phyloP scores from a whole-genome alignment of 2,888 invertebrate genomes.

The Caenorhabditis sp. region DNA sequence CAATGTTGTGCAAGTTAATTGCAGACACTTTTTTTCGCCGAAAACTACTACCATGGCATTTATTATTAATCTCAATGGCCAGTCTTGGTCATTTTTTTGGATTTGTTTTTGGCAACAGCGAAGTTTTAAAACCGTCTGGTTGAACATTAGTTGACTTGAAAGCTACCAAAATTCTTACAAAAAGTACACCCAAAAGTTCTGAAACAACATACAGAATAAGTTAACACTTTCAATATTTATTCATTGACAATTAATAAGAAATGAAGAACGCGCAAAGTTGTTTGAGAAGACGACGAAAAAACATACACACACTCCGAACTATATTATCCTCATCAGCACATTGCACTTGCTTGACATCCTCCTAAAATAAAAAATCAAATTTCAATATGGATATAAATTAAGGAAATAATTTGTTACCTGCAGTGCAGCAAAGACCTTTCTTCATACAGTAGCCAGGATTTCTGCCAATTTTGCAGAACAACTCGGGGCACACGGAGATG shows the following conservation, averaged over 20 bases:
- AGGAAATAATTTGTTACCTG: constrained; percentile 9
- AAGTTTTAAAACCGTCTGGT: too few relatives aligned
- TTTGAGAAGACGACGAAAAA: neutral
- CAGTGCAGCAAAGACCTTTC: constrained; percentile 43
- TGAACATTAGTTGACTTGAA: too few relatives aligned
- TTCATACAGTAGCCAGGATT: constrained; percentile 43
- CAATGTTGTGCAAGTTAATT: too few relatives aligned
- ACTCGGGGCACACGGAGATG: constrained; percentile 36
- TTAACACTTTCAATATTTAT: neutral
- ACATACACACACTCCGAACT: neutral
- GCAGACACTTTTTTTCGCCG: too few relatives aligned
- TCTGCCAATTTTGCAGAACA: constrained; percentile 46
- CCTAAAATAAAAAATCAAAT: constrained; percentile 18
- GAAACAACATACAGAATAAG: neutral
- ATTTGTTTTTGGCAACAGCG: too few relatives aligned
- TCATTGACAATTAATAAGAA: neutral
- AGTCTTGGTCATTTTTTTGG: too few relatives aligned
- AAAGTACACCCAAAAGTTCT: too few relatives aligned
- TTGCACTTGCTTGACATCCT: constrained; percentile 39
- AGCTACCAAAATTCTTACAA: too few relatives aligned
- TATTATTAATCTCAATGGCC: too few relatives aligned
- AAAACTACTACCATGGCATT: too few relatives aligned
- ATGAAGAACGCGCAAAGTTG: neutral
- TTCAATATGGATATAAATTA: neutral
- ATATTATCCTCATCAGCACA: constrained; percentile 20